Conservation (phyloP, 2,797 vertebrate genomes). For the Toxotes lorentzi region DNA sequence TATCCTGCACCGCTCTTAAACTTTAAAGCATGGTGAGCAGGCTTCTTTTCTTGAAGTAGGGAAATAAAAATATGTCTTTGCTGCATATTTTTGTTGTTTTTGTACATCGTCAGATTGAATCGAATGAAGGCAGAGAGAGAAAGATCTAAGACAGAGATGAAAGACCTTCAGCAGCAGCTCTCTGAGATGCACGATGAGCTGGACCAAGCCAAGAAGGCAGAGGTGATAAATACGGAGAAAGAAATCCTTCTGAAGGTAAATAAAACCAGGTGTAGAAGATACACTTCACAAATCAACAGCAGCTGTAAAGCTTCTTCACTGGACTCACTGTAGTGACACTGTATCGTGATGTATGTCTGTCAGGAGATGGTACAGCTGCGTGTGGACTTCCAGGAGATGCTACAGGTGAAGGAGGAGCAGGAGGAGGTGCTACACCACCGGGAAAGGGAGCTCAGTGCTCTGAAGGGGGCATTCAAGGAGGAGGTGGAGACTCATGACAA, state of each 20-base stretch:
- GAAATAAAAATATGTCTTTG: not conserved
- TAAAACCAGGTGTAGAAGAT: slow-evolving; percentile 21
- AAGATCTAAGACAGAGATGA: slow-evolving; percentile 90
- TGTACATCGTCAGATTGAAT: slow-evolving; percentile 84
- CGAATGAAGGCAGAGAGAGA: slow-evolving; percentile 93
- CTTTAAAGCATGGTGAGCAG: not conserved
- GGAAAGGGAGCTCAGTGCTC: slow-evolving; percentile 91
- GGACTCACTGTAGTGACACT: not conserved
- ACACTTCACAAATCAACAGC: slow-evolving; percentile 21
- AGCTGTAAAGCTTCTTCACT: slow-evolving; percentile 17
- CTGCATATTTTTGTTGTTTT: not conserved
- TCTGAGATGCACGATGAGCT: slow-evolving; percentile 98
- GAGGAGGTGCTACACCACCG: slow-evolving; percentile 90
- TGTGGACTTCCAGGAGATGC: slow-evolving; percentile 88
- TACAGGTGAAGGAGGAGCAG: slow-evolving; percentile 91
- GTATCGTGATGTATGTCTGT: slow-evolving; percentile 20
- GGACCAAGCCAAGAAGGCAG: slow-evolving; percentile 87
- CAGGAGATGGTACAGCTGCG: slow-evolving; percentile 91
- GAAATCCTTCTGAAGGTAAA: slow-evolving; percentile 91
- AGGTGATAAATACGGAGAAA: slow-evolving; percentile 86
- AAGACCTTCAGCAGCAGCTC: slow-evolving; percentile 95
- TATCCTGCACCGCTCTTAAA: not conserved
- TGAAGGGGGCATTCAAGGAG: slow-evolving; percentile 94
- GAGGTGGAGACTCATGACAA: slow-evolving; percentile 93
- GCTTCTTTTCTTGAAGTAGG: not conserved